phyloP scores from a whole-genome alignment of 2,113 vertebrate genomes.

The Hippocampus abdominalis region DNA sequence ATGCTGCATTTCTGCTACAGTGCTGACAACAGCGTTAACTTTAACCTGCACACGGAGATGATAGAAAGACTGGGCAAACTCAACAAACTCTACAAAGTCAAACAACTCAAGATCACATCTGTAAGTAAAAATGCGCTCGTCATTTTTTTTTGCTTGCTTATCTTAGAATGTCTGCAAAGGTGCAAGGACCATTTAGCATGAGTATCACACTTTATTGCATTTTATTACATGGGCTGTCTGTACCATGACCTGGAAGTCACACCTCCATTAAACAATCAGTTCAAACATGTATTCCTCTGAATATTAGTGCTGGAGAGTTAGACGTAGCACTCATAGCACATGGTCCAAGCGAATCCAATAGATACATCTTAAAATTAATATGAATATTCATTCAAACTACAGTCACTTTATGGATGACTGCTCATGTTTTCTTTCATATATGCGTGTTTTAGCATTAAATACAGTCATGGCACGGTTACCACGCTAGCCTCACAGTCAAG shows the following conservation, averaged over 20 bases:
- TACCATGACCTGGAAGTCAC: neutral
- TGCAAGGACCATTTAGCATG: neutral
- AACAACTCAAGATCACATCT: neutral
- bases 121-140: constrained; percentile 46
- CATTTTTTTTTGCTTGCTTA: neutral
- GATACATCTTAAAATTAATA: no score
- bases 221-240: neutral
- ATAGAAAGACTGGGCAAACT: fast-evolving
- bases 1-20: constrained; percentile 31
- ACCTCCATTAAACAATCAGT: neutral
- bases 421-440: no score
- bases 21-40: fast-evolving
- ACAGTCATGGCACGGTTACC: no score
- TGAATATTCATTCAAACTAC: no score
- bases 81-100: fast-evolving
- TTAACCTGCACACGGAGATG: neutral
- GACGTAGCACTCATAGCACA: no score
- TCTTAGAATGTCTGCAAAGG: neutral
- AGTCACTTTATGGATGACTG: no score
- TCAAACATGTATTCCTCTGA: neutral
- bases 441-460: no score
- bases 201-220: neutral
- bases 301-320: no score
- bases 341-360: no score
- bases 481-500: no score